Percentiles rank a stretch among this genome's conserved stretches.
Evolutionary conservation across 2,113 vertebrate genomes (phyloP).

Genomic region (Zosterops japonicus): DNA sequence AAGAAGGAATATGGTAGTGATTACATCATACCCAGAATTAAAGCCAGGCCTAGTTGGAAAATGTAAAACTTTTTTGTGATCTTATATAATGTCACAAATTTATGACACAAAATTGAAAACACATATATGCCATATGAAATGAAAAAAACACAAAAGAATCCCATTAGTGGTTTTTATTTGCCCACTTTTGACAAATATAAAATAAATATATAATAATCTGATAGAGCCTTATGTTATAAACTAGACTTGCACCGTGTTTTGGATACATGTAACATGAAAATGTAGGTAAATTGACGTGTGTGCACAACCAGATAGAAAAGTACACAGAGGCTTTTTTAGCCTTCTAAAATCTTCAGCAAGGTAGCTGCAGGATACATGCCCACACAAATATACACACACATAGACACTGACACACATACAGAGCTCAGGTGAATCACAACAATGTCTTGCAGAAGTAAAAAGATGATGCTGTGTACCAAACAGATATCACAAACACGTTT

Average conservation of each 20-base stretch:
- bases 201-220: not conserved
- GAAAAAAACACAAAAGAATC: not conserved
- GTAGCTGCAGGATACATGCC: not conserved
- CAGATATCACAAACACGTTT: not conserved
- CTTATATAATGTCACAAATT: not conserved
- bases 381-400: not conserved
- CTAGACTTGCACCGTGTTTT: not conserved
- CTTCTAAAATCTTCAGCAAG: not conserved
- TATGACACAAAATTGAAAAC: not conserved
- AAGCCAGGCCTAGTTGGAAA: conserved; percentile 16
- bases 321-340: not conserved
- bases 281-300: not conserved
- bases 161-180: not conserved
- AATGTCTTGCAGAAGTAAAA: conserved; percentile 15
- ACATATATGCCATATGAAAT: not conserved
- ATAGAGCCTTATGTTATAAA: not conserved
- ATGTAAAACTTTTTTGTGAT: not conserved
- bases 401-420: not conserved
- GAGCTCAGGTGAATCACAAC: not conserved
- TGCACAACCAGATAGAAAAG: not conserved
- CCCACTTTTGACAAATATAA: not conserved
- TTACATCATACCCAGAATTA: conserved; percentile 21
- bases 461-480: not conserved
- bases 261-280: not conserved
- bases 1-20: not conserved